Evolutionary conservation across 2,113 vertebrate species (phyloP).

Genomic region (Amphilophus citrinellus): DNA sequence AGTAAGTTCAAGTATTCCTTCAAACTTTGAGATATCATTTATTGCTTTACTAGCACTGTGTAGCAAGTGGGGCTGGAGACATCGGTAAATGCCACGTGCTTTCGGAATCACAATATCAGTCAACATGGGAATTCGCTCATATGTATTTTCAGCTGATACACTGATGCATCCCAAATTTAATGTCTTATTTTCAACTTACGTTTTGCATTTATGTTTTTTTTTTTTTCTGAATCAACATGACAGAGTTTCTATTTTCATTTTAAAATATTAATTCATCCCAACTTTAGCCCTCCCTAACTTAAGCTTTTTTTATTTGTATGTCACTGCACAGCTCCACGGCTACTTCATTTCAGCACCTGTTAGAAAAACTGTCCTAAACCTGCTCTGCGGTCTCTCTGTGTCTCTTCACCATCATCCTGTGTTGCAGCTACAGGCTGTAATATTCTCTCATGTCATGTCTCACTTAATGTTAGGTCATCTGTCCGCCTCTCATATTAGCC

Average conservation of each 20-base stretch:
- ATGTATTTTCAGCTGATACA: background rate
- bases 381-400: background rate
- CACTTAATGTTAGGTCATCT: constrained; percentile 7
- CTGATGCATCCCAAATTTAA: background rate
- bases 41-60: background rate
- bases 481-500: background rate
- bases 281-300: background rate
- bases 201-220: background rate
- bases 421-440: background rate
- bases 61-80: background rate
- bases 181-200: background rate
- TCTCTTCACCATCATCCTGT: background rate
- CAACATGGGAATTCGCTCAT: background rate
- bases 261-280: background rate
- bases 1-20: background rate
- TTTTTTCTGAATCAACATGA: too few relatives aligned
- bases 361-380: background rate
- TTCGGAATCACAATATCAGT: background rate
- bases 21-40: background rate
- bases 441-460: background rate
- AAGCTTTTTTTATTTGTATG: background rate
- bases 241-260: too few relatives aligned
- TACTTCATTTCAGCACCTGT: fast-evolving
- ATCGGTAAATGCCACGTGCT: too few relatives aligned
- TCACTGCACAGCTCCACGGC: background rate